Conservation (phyloP, 2,113 vertebrate species). For the Zosterops japonicus region DNA sequence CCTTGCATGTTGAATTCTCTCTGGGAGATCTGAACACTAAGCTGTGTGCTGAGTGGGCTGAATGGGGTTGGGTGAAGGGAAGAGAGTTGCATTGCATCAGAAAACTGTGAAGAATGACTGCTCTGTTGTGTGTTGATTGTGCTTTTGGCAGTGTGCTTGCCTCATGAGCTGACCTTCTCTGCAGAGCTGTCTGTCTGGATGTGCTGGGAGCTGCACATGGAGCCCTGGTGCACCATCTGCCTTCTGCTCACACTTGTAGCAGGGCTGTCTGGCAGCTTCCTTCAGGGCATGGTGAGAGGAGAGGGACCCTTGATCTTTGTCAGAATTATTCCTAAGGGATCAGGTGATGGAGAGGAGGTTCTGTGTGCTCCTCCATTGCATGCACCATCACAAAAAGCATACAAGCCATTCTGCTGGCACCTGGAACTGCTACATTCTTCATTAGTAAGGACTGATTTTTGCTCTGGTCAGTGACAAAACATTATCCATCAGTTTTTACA, state of each 20-base stretch:
- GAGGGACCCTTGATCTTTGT: neutral
- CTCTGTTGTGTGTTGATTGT: neutral
- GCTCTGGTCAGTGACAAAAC: neutral
- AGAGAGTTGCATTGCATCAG: neutral
- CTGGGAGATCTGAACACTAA: neutral
- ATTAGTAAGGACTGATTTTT: neutral
- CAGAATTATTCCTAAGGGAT: neutral
- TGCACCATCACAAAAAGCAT: neutral
- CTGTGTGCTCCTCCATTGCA: neutral
- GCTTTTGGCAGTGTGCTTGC: neutral
- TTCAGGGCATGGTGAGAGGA: neutral
- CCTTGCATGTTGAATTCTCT: neutral
- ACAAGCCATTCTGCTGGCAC: neutral
- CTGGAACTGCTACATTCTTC: neutral
- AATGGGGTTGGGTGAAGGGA: neutral
- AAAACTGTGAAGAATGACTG: neutral
- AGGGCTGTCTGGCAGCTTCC: neutral
- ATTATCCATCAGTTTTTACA: neutral
- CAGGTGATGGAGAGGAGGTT: neutral
- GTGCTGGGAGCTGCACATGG: neutral
- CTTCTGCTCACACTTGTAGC: neutral
- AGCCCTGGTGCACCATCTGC: neutral
- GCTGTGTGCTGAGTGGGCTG: neutral
- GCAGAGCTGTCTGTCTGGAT: neutral
- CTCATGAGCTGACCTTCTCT: neutral